Percentiles rank a stretch among this genome's conserved stretches.
Evolutionary conservation across 2,888 invertebrate genomes (phyloP).

Genomic region (Girardia tigrina): DNA sequence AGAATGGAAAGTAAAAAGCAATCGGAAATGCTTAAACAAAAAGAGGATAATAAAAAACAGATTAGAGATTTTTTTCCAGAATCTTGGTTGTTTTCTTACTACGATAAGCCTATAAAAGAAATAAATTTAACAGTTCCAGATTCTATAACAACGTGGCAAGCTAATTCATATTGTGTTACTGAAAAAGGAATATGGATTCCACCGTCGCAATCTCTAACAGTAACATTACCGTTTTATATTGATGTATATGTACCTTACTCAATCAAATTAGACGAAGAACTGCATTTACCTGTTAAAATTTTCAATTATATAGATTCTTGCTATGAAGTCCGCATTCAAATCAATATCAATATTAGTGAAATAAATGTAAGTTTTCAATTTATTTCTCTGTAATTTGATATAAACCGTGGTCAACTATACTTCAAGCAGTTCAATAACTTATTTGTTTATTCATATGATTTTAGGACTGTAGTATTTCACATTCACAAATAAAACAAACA

Average conservation of each 20-base stretch:
- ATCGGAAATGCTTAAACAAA: neutral
- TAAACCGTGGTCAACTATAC: too few relatives aligned
- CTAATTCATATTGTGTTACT: conserved; percentile 15
- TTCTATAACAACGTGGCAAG: conserved; percentile 29
- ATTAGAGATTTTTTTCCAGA: conserved; percentile 29
- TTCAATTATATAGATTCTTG: conserved; percentile 30
- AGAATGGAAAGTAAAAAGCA: neutral
- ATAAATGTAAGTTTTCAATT: neutral
- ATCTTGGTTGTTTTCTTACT: conserved; percentile 21
- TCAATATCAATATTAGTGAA: neutral
- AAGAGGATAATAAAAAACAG: neutral
- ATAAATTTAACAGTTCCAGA: conserved; percentile 23
- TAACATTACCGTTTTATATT: conserved; percentile 26
- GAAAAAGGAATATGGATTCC: conserved; percentile 31
- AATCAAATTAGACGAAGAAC: conserved; percentile 28
- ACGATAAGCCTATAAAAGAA: neutral
- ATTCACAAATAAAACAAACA: too few relatives aligned
- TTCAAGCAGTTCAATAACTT: too few relatives aligned
- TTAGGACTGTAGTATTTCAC: too few relatives aligned
- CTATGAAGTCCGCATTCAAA: conserved; percentile 27
- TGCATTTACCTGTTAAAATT: conserved; percentile 27
- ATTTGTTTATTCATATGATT: too few relatives aligned
- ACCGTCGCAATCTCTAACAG: neutral
- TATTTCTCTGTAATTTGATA: too few relatives aligned
- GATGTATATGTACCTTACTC: conserved; percentile 31